Evolutionary conservation across 2,888 invertebrate genomes (phyloP).

Genomic region (Pseudolycoriella hygida): DNA sequence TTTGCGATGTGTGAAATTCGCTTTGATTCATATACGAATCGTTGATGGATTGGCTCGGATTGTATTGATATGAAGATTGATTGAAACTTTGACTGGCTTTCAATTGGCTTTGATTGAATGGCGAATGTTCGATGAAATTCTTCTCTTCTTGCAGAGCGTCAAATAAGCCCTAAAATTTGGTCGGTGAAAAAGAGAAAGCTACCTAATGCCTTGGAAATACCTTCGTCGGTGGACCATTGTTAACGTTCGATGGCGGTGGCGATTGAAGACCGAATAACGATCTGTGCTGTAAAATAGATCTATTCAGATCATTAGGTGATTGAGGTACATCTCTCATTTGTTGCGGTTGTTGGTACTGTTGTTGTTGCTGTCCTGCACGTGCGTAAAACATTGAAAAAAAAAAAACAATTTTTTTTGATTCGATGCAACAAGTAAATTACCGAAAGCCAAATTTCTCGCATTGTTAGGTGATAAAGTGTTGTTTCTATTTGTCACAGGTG

Average conservation of each 20-base stretch:
- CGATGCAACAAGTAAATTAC: constrained; percentile 19
- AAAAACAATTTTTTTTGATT: not conserved
- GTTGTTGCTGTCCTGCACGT: constrained; percentile 10
- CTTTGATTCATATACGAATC: constrained; percentile 16
- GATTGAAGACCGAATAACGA: constrained; percentile 24
- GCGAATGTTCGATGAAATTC: constrained; percentile 15
- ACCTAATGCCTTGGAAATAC: constrained; percentile 1
- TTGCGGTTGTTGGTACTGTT: not conserved
- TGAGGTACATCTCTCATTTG: constrained; percentile 17
- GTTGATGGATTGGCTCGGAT: constrained; percentile 11
- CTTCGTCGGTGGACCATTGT: constrained; percentile 20
- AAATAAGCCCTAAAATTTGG: constrained; percentile 19
- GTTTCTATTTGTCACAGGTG: constrained; percentile 34
- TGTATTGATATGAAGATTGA: constrained; percentile 9
- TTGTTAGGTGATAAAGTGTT: constrained; percentile 43
- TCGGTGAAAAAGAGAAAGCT: not conserved
- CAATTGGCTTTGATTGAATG: constrained; percentile 12
- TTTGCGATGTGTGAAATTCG: constrained; percentile 9
- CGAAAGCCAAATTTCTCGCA: constrained; percentile 36
- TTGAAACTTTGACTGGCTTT: constrained; percentile 12
- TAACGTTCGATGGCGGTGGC: constrained; percentile 12
- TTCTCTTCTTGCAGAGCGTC: constrained; percentile 21
- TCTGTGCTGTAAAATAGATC: constrained; percentile 33
- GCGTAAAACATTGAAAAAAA: constrained; percentile 23
- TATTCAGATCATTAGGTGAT: constrained; percentile 32